Conservation (phyloP, 1,140 invertebrate genomes). For the Drosophila kohkoa region DNA sequence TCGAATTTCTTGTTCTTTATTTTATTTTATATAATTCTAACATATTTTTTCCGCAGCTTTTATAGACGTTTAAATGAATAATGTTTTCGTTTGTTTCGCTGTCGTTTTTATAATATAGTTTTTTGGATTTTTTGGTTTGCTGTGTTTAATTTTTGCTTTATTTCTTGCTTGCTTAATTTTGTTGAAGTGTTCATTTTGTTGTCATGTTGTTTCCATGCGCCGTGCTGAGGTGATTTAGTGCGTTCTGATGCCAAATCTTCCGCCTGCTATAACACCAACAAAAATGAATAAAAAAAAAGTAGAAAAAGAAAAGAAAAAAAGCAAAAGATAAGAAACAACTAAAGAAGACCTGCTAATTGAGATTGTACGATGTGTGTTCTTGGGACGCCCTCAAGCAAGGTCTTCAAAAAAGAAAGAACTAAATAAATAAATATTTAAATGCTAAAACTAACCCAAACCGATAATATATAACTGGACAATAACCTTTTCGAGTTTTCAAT, state of each 20-base stretch:
- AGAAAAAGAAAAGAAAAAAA: conserved; percentile 16
- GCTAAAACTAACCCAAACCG: neutral
- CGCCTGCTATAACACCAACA: conserved; percentile 50
- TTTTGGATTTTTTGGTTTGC: conserved; percentile 20
- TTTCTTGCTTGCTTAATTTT: conserved; percentile 66
- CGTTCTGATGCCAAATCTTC: conserved; percentile 76
- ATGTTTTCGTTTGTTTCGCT: conserved; percentile 76
- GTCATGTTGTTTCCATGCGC: conserved; percentile 80
- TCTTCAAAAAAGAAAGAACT: neutral
- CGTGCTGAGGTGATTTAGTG: conserved; percentile 72
- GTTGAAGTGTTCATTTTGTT: conserved; percentile 80
- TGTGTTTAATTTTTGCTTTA: conserved; percentile 50
- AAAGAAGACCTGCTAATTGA: conserved; percentile 31
- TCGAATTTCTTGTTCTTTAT: conserved; percentile 5
- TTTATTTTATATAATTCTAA: conserved; percentile 48
- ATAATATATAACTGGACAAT: conserved; percentile 23
- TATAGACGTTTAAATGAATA: conserved; percentile 82
- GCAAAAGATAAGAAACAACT: conserved; percentile 14
- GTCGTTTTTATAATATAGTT: conserved; percentile 45
- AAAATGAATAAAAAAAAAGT: conserved; percentile 28
- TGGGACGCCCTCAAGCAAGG: conserved; percentile 12
- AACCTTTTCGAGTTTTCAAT: neutral
- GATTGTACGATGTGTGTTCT: conserved; percentile 13
- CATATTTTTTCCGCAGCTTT: conserved; percentile 65
- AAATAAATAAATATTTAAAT: too few species aligned